Evolutionary conservation across 2,888 invertebrate species (phyloP).

Genomic region (Linyphia triangularis): DNA sequence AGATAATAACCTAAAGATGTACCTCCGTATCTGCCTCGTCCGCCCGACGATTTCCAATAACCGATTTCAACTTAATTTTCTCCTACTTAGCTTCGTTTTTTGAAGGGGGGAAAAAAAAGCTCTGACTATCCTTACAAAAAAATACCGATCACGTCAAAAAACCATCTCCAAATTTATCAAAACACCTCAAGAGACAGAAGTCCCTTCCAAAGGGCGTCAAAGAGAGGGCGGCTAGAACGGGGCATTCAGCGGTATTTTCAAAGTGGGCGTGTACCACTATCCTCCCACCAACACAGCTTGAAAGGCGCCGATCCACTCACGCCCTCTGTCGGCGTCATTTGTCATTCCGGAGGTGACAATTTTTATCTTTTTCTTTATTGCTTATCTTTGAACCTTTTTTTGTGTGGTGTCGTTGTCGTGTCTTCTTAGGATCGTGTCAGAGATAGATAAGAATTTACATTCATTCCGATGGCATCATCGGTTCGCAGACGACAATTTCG

Average conservation of each 20-base stretch:
- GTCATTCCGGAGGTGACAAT: conserved; percentile 51
- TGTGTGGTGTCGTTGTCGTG: background rate
- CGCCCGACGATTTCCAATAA: no score
- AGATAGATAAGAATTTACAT: background rate
- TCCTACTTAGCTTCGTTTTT: no score
- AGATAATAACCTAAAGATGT: no score
- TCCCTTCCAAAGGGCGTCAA: background rate
- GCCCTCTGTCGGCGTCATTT: conserved; percentile 50
- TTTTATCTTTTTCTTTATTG: background rate
- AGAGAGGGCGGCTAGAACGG: background rate
- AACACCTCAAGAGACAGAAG: background rate
- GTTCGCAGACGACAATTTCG: no score
- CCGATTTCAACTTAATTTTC: no score
- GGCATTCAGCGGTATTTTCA: conserved; percentile 19
- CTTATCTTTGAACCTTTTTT: background rate
- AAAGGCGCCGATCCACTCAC: conserved; percentile 40
- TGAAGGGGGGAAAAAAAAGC: no score
- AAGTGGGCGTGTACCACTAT: conserved; percentile 37
- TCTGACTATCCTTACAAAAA: background rate
- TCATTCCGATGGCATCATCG: background rate
- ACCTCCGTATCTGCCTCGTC: no score
- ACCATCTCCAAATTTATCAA: background rate
- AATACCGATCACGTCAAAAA: no score
- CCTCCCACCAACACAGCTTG: conserved; percentile 41
- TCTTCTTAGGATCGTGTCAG: background rate